Conservation (phyloP, 64 coral and sea anemone species). For the Dendrophyllia cribrosa region DNA sequence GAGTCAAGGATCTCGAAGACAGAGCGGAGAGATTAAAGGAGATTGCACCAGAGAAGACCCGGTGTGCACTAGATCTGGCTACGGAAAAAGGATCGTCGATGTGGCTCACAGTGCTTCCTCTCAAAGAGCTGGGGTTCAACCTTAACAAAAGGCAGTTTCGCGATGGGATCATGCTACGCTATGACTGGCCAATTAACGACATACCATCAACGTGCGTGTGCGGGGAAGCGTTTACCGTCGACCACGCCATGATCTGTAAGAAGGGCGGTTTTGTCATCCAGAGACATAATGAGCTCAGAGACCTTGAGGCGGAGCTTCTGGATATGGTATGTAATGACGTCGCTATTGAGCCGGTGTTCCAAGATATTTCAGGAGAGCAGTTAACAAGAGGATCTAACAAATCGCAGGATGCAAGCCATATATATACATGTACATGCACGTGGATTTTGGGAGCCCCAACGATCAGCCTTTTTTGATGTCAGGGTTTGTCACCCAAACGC, state of each 20-base stretch:
- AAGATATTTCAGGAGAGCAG: not conserved
- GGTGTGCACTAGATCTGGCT: not conserved
- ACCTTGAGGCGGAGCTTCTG: not conserved
- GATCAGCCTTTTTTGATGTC: not conserved
- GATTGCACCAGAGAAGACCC: not conserved
- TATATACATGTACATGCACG: not conserved
- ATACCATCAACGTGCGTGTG: not conserved
- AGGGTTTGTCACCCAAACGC: not conserved
- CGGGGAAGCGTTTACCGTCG: not conserved
- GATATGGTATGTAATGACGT: not conserved
- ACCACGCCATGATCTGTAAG: constrained; percentile 6
- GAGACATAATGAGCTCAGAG: not conserved
- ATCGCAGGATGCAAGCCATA: not conserved
- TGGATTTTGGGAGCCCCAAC: not conserved
- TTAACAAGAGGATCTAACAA: not conserved
- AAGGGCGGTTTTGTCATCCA: not conserved
- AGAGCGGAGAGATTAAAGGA: constrained; percentile 12
- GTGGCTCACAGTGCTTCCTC: not conserved
- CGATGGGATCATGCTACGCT: not conserved
- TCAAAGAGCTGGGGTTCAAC: constrained; percentile 7
- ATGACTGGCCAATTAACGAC: not conserved
- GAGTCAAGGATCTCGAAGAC: constrained; percentile 16
- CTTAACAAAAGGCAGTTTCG: constrained; percentile 4
- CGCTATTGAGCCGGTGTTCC: not conserved
- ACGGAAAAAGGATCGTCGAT: not conserved